Evolutionary conservation across 2,797 vertebrate species (phyloP).

Genomic region (Poliocrania exsul): DNA sequence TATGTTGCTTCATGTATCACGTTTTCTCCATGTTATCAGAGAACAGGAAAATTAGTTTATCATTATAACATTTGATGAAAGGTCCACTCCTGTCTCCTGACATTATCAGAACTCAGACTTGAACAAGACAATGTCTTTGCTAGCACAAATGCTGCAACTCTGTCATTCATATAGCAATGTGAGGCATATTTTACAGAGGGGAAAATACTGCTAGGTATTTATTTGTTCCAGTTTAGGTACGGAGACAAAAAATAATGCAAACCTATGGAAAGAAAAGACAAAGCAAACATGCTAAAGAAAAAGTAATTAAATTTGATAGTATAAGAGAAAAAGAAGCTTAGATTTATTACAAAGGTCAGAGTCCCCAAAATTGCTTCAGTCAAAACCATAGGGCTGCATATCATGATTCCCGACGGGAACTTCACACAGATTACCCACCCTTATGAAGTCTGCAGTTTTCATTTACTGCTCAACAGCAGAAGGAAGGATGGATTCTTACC

Average conservation of each 20-base stretch:
- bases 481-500: conserved; percentile 79
- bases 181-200: background rate
- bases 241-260: background rate
- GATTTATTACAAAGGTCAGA: background rate
- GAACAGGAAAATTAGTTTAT: background rate
- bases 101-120: background rate
- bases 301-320: background rate
- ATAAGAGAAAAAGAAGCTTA: background rate
- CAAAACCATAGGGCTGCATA: background rate
- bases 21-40: background rate
- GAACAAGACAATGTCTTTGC: background rate
- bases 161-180: background rate
- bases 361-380: background rate
- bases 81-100: background rate
- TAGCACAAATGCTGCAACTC: background rate
- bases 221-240: background rate
- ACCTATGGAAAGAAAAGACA: background rate
- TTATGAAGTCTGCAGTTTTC: background rate
- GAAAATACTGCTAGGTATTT: background rate
- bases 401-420: background rate
- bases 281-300: background rate
- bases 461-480: background rate
- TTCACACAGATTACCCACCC: background rate
- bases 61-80: background rate
- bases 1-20: background rate